phyloP scores from a whole-genome alignment of 2,113 vertebrate genomes.

The Aptenodytes patagonicus region DNA sequence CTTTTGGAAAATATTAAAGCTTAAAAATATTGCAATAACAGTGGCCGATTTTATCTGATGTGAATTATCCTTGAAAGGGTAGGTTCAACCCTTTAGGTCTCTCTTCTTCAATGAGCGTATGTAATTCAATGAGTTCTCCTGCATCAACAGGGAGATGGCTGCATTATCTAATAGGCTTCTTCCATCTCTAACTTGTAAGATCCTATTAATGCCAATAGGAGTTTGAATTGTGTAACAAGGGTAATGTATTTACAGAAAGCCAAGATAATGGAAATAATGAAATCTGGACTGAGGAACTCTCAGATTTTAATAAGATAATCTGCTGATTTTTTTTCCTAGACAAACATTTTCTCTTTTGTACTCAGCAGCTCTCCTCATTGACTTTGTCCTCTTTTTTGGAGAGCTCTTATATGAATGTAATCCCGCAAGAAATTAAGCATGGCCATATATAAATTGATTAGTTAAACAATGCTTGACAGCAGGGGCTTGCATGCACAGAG shows the following conservation, averaged over 20 bases:
- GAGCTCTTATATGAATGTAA: not conserved
- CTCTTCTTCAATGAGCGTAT: not conserved
- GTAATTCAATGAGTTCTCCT: slow-evolving; percentile 15
- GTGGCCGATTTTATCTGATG: not conserved
- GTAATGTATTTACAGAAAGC: slow-evolving; percentile 14
- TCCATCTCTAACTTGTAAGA: not conserved
- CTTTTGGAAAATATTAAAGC: not conserved
- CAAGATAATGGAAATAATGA: slow-evolving; percentile 13
- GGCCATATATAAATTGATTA: slow-evolving; percentile 8
- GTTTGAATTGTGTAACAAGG: not conserved
- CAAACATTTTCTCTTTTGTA: not conserved
- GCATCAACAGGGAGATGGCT: not conserved
- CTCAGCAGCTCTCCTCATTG: not conserved
- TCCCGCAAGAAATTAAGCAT: slow-evolving; percentile 51
- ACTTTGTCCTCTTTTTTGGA: not conserved
- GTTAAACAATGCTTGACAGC: slow-evolving; percentile 4
- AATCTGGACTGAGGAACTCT: not conserved
- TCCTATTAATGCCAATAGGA: not conserved
- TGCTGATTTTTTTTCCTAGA: not conserved
- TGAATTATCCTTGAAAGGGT: slow-evolving; percentile 4
- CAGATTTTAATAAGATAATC: not conserved
- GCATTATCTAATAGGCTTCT: slow-evolving; percentile 7
- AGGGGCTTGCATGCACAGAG: not conserved
- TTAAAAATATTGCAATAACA: not conserved
- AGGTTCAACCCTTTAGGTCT: not conserved